Percentiles rank a stretch among this genome's conserved stretches.
Evolutionary conservation across 92 coral and sea anemone species (phyloP).

Genomic region (Paragorgia papillata): DNA sequence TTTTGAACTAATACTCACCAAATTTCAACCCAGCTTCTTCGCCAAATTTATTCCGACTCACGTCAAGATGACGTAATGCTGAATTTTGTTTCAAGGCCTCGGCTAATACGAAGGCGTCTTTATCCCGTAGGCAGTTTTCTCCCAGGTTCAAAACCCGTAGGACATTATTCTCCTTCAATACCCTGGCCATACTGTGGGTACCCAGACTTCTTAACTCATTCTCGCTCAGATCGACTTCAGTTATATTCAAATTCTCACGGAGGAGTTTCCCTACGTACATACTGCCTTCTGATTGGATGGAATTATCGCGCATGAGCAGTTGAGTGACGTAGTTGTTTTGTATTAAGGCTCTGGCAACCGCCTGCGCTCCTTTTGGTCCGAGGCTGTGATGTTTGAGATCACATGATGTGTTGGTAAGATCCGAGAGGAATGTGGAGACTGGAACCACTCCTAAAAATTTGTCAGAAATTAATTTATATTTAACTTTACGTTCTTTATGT

Average conservation of each 20-base stretch:
- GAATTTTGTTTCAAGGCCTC: conserved; percentile 78
- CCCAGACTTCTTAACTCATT: conserved; percentile 76
- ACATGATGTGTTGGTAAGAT: conserved; percentile 68
- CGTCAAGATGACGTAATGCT: conserved; percentile 64
- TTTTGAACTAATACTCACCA: too few species aligned
- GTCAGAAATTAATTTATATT: too few species aligned
- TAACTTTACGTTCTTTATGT: too few species aligned
- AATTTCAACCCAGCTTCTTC: conserved; percentile 75
- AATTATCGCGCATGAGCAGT: conserved; percentile 73
- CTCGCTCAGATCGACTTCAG: conserved; percentile 75
- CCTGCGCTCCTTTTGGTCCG: conserved; percentile 92
- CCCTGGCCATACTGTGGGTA: conserved; percentile 65
- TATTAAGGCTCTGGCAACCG: conserved; percentile 75
- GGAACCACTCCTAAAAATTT: conserved; percentile 71
- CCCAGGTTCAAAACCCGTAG: conserved; percentile 73
- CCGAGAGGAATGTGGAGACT: conserved; percentile 83
- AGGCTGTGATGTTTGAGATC: conserved; percentile 92
- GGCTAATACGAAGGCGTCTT: conserved; percentile 72
- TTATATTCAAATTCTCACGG: conserved; percentile 63
- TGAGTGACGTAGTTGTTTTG: conserved; percentile 6
- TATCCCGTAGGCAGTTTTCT: conserved; percentile 80
- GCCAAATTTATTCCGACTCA: conserved; percentile 81
- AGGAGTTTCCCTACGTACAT: conserved; percentile 71
- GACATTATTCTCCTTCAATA: conserved; percentile 63
- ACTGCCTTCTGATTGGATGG: conserved; percentile 86